phyloP scores from a whole-genome alignment of 2,797 vertebrate species.

The Pogoniulus pusillus region DNA sequence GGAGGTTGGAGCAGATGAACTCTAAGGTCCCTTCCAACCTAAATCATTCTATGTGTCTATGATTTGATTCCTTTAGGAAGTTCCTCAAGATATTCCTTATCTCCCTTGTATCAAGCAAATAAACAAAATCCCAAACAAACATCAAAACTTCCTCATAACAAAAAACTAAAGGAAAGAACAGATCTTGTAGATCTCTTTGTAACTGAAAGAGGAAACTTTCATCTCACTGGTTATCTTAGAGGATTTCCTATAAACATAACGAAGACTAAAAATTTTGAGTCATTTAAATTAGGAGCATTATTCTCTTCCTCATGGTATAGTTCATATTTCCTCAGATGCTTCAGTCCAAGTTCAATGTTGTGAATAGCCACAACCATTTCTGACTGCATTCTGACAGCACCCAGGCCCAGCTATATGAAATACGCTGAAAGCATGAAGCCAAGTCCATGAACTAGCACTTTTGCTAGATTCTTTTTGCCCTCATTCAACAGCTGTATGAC shows the following conservation, averaged over 20 bases:
- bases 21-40: too few relatives aligned
- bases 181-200: not conserved
- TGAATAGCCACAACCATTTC: not conserved
- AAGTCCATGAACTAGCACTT: not conserved
- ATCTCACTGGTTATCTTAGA: not conserved
- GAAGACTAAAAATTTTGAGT: not conserved
- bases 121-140: not conserved
- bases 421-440: rapidly evolving
- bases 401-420: not conserved
- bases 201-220: not conserved
- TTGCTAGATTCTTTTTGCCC: not conserved
- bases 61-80: not conserved
- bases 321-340: not conserved
- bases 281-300: not conserved
- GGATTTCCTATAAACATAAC: not conserved
- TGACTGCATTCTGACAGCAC: rapidly evolving
- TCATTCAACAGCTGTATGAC: rapidly evolving
- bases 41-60: too few relatives aligned
- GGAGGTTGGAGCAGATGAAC: too few relatives aligned
- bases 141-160: not conserved
- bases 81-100: not conserved
- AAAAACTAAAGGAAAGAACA: not conserved
- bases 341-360: not conserved
- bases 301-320: not conserved
- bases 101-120: not conserved